Base-by-base conservation (phyloP, 2,888 invertebrate genomes). In the Esperia sulphurella region DNA sequence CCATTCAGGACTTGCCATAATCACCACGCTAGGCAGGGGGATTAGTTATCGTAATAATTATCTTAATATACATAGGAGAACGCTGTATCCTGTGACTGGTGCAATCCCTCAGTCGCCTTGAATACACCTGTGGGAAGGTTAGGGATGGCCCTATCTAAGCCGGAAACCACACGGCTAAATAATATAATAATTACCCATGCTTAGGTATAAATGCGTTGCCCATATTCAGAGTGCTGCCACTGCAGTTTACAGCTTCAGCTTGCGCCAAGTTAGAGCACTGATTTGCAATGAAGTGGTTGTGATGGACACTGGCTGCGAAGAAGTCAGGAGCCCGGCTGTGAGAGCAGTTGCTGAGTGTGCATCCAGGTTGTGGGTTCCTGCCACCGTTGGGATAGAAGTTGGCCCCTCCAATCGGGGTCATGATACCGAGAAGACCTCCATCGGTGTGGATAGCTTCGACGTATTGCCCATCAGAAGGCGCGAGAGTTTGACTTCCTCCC, bases 361-460 rank as follows among this genome's bases (percentile, higher is more conserved):
- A 74, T 5, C 72, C 74, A 9, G 74, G 74, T 54, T 71, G 71
- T 8, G 45, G 41, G 49, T 61, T 62, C 42, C 61, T 58, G 5
- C 70, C 74, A 13, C 72, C 70, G 44, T 75, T 74, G 14, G 70
- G 72, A 48, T 74, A 77, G 57, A 78, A 78, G 53, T 79, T 65
- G 1, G 63, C 63, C 41, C 68, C 45, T 3, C 62, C 66, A 14
- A 72, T 63, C 0, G 69, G 59, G 31, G 64, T 62, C 42, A 62
- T 58, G 48, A 75, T 72, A 29, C 76, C 77, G 1, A 72, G 62
- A 10, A 57, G 9, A 3, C 68, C 63, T 39, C 70, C 71, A 21
- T 76, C 71, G 0, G 77, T 77, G 51, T 77, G 75, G 45, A 79
- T 75, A 1, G 61, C 57, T 48, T 79, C 76, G 0, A 75, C 75